These are phyloP conservation scores for Subacronicta megacephala DNA, from an alignment of 2,888 invertebrate genomes.

Conservation along the genomic window DNA sequence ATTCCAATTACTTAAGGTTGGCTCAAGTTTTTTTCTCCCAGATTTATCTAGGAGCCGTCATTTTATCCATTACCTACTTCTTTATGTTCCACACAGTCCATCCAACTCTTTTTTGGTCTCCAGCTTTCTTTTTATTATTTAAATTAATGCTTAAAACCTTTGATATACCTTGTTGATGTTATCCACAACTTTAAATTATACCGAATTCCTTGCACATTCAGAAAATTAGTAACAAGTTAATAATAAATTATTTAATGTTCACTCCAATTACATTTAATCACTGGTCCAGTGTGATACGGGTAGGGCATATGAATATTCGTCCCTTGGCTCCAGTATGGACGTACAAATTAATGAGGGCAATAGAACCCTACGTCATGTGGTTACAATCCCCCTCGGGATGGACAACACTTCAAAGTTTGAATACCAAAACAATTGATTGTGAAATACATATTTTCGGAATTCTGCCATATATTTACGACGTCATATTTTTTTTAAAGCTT, in stretches of 20 bases:
- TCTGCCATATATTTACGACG: slow-evolving; percentile 4
- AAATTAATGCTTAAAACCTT: neutral
- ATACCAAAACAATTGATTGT: slow-evolving; percentile 6
- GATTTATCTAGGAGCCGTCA: too few relatives aligned
- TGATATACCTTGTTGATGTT: too few relatives aligned
- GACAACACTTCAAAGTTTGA: slow-evolving; percentile 11
- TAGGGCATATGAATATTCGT: slow-evolving; percentile 7
- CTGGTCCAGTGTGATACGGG: slow-evolving; percentile 38
- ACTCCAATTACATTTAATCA: slow-evolving; percentile 46
- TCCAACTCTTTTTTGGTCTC: too few relatives aligned
- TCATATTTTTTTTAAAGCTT: too few relatives aligned
- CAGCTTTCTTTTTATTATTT: neutral
- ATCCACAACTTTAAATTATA: neutral
- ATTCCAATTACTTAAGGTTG: too few relatives aligned
- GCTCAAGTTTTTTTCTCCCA: too few relatives aligned
- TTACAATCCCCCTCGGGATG: slow-evolving; percentile 8
- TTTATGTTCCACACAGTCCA: too few relatives aligned
- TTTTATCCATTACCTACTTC: too few relatives aligned
- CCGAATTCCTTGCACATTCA: slow-evolving; percentile 7
- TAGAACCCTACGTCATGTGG: slow-evolving; percentile 15
- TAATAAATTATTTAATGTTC: slow-evolving; percentile 23
- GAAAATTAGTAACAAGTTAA: slow-evolving; percentile 6
- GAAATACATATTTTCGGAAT: neutral
- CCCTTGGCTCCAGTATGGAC: slow-evolving; percentile 15
- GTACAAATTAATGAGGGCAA: slow-evolving; percentile 34